Evolutionary conservation across 2,113 vertebrate species (phyloP), one percentile per base, ranked within the genome.

Genomic region (Myrmophylax atrothorax): DNA sequence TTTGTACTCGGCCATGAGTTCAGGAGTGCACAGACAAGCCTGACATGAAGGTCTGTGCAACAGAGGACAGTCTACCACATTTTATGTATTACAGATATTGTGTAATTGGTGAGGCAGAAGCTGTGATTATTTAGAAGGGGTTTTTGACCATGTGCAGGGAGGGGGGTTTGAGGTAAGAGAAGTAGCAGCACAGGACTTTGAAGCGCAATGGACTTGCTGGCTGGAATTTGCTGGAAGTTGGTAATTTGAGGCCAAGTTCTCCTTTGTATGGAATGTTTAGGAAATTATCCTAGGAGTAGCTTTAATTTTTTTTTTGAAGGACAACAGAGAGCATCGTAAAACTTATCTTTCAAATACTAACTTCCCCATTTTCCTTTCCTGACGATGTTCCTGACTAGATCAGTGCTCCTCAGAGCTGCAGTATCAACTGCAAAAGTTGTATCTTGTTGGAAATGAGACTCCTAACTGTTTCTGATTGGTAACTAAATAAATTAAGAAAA

Each of bases 41-140:
- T 62, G 50, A n/a, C 0, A 0, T 29, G 44, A 55, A 69, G 33
- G 28, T 50, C 18, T 5, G 10, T 60, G 47, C 18, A 63, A 2
- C 4, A 17, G 0, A 59, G 23, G 14, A 26, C 29, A 22, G 3
- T 33, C 14, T 50, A 0, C 50, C 10, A 3, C 0, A 2, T n/a
- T 76, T 40, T 38, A 7, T 15, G 13, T 12, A 2, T 29, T 74
- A 13, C 1, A 55, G 74, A 11, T 22, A 11, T 2, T 18, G 24
- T 18, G 14, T 49, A 40, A 50, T 3, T 24, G 49, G n/a, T 47
- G 22, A 56, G 29, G 72, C 42, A 85, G 64, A 69, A 86, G 35
- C 80, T 70, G 5, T 17, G 26, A 28, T 10, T 33, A 75, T 26
- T 67, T 18, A 26, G 20, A 20, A 33, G 26, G 8, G 8, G 4